phyloP scores from a whole-genome alignment of 2,888 invertebrate genomes.

The Bhutanitis thaidina region DNA sequence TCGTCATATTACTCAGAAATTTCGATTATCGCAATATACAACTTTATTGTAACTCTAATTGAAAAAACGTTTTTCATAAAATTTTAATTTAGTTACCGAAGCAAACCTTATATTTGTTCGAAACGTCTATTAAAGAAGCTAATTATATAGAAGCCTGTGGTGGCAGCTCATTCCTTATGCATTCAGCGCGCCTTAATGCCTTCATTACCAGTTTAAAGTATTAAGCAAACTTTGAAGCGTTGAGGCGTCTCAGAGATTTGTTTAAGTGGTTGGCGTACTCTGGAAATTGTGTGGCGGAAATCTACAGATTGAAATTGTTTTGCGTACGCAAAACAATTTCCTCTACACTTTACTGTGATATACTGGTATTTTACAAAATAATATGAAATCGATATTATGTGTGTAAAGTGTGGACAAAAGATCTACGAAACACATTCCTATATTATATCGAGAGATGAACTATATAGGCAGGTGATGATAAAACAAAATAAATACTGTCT shows the following conservation, averaged over 20 bases:
- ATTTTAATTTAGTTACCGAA: neutral
- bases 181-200: slow-evolving; percentile 74
- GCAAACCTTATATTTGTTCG: slow-evolving; percentile 13
- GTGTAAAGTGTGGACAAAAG: no score
- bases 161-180: slow-evolving; percentile 66
- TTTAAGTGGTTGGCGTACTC: slow-evolving; percentile 49
- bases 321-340: slow-evolving; percentile 39
- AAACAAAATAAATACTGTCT: no score
- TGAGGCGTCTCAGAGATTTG: slow-evolving; percentile 61
- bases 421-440: no score
- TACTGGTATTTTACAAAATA: no score
- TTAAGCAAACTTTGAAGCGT: slow-evolving; percentile 68
- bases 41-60: no score
- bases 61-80: no score
- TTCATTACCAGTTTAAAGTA: slow-evolving; percentile 79
- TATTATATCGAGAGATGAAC: no score
- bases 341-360: slow-evolving; percentile 2
- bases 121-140: slow-evolving; percentile 43
- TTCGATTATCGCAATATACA: no score
- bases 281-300: slow-evolving; percentile 37
- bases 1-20: no score
- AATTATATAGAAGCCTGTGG: slow-evolving; percentile 62
- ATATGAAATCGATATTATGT: no score
- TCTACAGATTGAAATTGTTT: no score
- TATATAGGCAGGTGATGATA: no score